Conservation (phyloP, 2,113 vertebrate species). For the Anhinga anhinga region DNA sequence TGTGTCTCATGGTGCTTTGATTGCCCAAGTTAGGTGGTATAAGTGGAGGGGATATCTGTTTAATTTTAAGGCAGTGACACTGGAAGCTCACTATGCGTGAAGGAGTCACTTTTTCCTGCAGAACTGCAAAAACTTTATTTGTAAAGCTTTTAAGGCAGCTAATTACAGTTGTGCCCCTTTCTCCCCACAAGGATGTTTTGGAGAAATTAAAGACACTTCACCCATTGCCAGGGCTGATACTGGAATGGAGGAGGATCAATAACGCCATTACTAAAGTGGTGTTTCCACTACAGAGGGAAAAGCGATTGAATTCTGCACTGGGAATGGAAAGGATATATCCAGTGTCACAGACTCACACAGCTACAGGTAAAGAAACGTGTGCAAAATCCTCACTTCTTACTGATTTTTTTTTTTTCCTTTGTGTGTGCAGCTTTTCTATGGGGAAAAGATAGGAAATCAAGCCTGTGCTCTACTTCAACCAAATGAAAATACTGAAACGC, state of each 20-base stretch:
- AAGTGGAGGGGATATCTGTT: background rate
- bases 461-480: background rate
- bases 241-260: slow-evolving; percentile 96
- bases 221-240: slow-evolving; percentile 87
- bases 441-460: background rate
- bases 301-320: slow-evolving; percentile 75
- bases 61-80: background rate
- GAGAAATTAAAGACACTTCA: slow-evolving; percentile 90
- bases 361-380: slow-evolving; percentile 82
- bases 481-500: background rate
- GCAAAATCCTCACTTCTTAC: background rate
- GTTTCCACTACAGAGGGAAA: slow-evolving; percentile 92
- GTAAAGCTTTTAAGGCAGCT: background rate
- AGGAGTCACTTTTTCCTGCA: background rate
- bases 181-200: slow-evolving; percentile 82
- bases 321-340: slow-evolving; percentile 94
- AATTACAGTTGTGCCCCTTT: slow-evolving; percentile 11
- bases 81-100: background rate
- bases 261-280: slow-evolving; percentile 94
- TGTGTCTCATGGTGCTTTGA: background rate
- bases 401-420: too few species aligned
- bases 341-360: slow-evolving; percentile 89
- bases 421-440: background rate
- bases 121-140: background rate
- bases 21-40: background rate